Base-by-base conservation (phyloP, 2,113 vertebrate genomes). In the Helogale parvula region DNA sequence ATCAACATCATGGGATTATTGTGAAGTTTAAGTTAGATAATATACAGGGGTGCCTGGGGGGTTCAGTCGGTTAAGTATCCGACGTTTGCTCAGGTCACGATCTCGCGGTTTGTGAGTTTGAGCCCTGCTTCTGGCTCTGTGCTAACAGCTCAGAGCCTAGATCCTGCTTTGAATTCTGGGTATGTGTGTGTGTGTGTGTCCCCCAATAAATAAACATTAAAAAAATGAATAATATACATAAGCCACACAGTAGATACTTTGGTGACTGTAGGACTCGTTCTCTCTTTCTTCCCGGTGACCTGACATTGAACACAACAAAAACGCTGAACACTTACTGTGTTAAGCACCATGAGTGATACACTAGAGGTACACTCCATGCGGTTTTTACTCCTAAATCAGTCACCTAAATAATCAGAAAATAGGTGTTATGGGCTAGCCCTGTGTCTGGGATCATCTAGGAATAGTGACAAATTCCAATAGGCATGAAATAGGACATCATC, bases 341-440 rank as follows among this genome's bases (percentile, higher is more conserved):
- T 80, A 88, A 81, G 27, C 8, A 29, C 57, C 76, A 1, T 16
- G 15, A 52, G 15, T 41, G 8, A 50, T 7, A 71, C 2, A 17
- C 8, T 4, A 17, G 38, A 74, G 3, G n/a, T 45, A 11, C n/a
- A 7, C 0, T 25, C 11, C 10, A 5, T 11, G 7, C 45, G 38
- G 41, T 33, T 57, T 74, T 86, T 11, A 41, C 17, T 13, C n/a
- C 52, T 12, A n/a, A 31, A 25, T 25, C 63, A 35, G 7, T 38
- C 84, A 54, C 72, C 10, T 47, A 77, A n/a, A 29, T 29, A 47
- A 92, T 50, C 31, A 25, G 38, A 82, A 90, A 82, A 80, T 35
- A 6, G 0, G 5, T 31, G 29, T 79, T 68, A 31, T 3, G 17
- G 38, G 9, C 33, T 95, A 87, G 7, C 5, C 54, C n/a, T 14